Base-by-base conservation (phyloP, 64 coral and sea anemone genomes). In the Orbicella faveolata region DNA sequence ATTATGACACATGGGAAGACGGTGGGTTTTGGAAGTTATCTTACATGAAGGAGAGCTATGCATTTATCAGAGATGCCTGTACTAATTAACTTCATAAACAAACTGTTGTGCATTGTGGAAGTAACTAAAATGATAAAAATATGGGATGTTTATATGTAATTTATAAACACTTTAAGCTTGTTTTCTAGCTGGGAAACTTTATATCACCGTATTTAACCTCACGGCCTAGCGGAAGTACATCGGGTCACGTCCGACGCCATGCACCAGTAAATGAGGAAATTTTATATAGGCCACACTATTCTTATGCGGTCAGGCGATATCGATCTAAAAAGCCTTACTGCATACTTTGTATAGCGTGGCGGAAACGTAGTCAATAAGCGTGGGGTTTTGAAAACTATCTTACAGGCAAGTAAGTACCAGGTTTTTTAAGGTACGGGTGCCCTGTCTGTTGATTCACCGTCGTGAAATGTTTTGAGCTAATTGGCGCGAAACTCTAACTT, bases 241-340 rank as follows among this genome's bases (percentile, higher is more conserved):
- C 30, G 21, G 67, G 67, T 70, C 67, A 70, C 67, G 67, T 70
- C 67, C 67, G 67, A 70, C 21, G 30, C n/a, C 25, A 33, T 70
- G 21, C 21, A 70, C 30, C n/a, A 70, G 67, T 70, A 70, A 70
- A 70, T 70, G 30, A 70, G 67, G 67, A 70, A 70, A 70, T 70
- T 70, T 26, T 70, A n/a, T 70, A 25, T 70, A 20, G 25, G 67
- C 67, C 7, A 70, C 2, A 0, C 30, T 70, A 11, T 26, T 20
- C 67, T 30, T 70, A 70, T 21, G 67, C 18, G 25, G n/a, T 70
- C 67, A 26, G 67, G 67, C n/a, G 21, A 70, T 70, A 70, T 26
- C 67, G 21, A 26, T 21, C 21, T 25, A 1, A 11, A 68, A 25
- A 0, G 5, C 21, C 11, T n/a, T 33, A 26, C 67, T 26, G 25